Conservation (phyloP, 2,888 invertebrate genomes). For the Lasioglossum figueresi region DNA sequence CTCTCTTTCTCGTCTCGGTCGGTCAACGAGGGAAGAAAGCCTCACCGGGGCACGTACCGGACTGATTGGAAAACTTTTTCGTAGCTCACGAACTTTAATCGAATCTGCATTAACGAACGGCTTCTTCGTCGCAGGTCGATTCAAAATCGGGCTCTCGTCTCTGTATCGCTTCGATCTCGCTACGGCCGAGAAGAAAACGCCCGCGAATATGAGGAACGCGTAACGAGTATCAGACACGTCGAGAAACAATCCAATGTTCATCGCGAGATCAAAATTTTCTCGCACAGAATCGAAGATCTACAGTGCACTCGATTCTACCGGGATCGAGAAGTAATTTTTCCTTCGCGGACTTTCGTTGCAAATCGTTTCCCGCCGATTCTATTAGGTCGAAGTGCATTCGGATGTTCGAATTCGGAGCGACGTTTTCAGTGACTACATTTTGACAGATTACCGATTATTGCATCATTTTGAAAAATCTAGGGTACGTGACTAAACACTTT, state of each 20-base stretch:
- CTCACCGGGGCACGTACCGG: slow-evolving; percentile 58
- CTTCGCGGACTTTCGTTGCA: not conserved
- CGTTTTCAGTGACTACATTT: not conserved
- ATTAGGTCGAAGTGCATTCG: not conserved
- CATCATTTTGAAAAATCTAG: too few species aligned
- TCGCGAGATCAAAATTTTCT: not conserved
- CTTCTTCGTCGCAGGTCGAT: slow-evolving; percentile 24
- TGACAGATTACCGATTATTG: not conserved
- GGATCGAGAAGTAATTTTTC: not conserved
- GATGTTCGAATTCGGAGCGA: not conserved
- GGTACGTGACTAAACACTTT: too few species aligned
- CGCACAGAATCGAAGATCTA: not conserved
- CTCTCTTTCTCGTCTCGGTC: slow-evolving; percentile 30
- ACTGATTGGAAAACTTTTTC: slow-evolving; percentile 81
- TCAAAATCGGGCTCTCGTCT: not conserved
- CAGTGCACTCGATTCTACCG: not conserved
- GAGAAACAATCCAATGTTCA: not conserved
- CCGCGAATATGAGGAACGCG: not conserved
- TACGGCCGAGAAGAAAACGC: not conserved
- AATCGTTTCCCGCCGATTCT: not conserved
- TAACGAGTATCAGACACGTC: not conserved
- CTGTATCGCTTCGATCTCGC: not conserved
- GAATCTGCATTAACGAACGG: slow-evolving; percentile 75
- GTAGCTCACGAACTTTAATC: slow-evolving; percentile 74
- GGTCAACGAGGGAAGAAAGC: slow-evolving; percentile 56